These are phyloP conservation scores for Allygus modestus DNA, from an alignment of 2,888 invertebrate species.

Conservation along the genomic window DNA sequence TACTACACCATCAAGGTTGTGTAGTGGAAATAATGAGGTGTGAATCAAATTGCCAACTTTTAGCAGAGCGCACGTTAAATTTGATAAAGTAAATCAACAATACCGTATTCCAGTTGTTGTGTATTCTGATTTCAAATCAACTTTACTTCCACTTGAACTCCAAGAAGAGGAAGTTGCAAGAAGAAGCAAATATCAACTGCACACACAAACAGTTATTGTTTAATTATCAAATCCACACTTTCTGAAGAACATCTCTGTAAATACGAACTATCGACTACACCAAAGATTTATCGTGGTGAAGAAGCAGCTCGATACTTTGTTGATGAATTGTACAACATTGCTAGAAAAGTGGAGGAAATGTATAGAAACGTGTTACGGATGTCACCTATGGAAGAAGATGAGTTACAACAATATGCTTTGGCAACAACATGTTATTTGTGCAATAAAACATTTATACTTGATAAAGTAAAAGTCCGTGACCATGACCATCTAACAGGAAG, in stretches of 20 bases:
- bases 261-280: conserved; percentile 7
- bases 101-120: conserved; percentile 31
- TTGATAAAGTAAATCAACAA: conserved; percentile 9
- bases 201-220: conserved; percentile 38
- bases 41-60: neutral
- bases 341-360: conserved; percentile 21
- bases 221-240: conserved; percentile 16
- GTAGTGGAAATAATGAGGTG: neutral
- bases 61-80: neutral
- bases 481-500: conserved; percentile 46
- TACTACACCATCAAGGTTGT: neutral
- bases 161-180: neutral
- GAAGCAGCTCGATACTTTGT: conserved; percentile 38
- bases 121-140: conserved; percentile 33
- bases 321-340: conserved; percentile 34
- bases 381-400: neutral
- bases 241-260: conserved; percentile 9
- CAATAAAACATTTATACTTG: neutral
- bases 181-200: neutral
- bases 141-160: neutral
- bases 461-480: conserved; percentile 7
- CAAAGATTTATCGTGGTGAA: conserved; percentile 35
- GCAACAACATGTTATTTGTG: conserved; percentile 32
- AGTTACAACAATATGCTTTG: neutral
- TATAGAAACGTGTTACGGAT: conserved; percentile 14